These are phyloP conservation scores for Chascanopsetta lugubris DNA, from an alignment of 2,113 vertebrate species.

Conservation along the genomic window DNA sequence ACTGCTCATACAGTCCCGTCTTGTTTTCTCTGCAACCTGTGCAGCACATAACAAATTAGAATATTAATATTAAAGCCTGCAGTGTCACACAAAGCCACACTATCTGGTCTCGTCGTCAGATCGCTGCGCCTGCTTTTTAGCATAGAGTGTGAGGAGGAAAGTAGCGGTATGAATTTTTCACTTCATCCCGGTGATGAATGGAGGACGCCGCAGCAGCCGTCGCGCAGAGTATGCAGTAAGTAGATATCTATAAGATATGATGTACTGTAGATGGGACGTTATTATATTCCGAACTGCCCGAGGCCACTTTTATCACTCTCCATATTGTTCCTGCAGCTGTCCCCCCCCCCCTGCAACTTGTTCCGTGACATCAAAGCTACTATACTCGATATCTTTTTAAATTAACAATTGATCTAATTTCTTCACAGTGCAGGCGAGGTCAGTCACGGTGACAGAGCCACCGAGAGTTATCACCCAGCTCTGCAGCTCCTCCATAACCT, in stretches of 20 bases:
- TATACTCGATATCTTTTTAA: neutral
- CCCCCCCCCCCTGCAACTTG: neutral
- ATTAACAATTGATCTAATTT: neutral
- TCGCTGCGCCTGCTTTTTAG: neutral
- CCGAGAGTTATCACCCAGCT: neutral
- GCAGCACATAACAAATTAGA: neutral
- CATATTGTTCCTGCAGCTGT: slow-evolving; percentile 14
- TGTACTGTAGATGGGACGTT: slow-evolving; percentile 26
- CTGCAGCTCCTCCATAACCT: neutral
- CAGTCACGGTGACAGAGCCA: neutral
- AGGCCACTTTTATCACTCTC: slow-evolving; percentile 22
- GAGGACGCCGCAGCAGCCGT: slow-evolving; percentile 3
- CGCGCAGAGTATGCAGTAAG: slow-evolving; percentile 14
- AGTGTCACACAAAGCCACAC: neutral
- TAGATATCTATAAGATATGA: slow-evolving; percentile 31
- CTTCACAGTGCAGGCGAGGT: neutral
- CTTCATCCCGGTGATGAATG: slow-evolving; percentile 20
- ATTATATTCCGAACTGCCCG: slow-evolving; percentile 36
- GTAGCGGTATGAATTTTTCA: slow-evolving; percentile 3
- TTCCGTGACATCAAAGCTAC: neutral
- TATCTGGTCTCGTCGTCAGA: neutral
- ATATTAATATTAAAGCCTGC: neutral
- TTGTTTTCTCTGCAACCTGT: neutral
- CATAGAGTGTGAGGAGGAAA: neutral
- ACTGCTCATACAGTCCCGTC: neutral